Evolutionary conservation across 1,140 invertebrate species (phyloP).

Genomic region (Brachionus sp.): DNA sequence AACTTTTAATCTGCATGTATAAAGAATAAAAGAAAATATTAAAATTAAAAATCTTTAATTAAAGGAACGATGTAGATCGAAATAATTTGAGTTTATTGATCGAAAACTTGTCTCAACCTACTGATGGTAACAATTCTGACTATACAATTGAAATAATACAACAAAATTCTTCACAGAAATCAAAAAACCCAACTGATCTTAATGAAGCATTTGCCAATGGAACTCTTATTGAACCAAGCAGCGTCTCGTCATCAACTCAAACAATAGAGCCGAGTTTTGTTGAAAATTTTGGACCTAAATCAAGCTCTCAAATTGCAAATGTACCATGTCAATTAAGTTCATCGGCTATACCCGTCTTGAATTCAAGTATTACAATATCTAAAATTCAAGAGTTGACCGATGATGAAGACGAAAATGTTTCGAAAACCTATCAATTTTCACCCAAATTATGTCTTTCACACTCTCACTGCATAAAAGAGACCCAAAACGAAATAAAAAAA

Average conservation of each 20-base stretch:
- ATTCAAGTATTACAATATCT: neutral
- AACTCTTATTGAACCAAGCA: neutral
- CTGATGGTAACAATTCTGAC: neutral
- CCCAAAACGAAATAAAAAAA: neutral
- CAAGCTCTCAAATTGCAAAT: neutral
- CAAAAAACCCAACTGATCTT: neutral
- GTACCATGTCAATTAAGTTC: neutral
- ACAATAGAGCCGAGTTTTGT: neutral
- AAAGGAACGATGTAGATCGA: neutral
- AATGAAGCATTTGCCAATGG: conserved; percentile 11
- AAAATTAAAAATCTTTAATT: neutral
- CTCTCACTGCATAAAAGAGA: neutral
- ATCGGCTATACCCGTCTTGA: neutral
- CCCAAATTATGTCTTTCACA: neutral
- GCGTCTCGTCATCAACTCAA: neutral
- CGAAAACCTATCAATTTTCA: conserved; percentile 4
- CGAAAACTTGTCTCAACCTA: conserved; percentile 3
- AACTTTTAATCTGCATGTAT: too few species aligned
- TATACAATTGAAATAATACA: neutral
- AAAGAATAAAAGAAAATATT: too few species aligned
- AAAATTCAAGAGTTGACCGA: conserved; percentile 10
- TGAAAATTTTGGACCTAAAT: neutral
- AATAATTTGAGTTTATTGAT: neutral
- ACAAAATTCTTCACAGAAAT: neutral
- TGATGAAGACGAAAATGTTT: neutral